phyloP scores from a whole-genome alignment of 2,113 vertebrate species.

The Ceyx margarethae region DNA sequence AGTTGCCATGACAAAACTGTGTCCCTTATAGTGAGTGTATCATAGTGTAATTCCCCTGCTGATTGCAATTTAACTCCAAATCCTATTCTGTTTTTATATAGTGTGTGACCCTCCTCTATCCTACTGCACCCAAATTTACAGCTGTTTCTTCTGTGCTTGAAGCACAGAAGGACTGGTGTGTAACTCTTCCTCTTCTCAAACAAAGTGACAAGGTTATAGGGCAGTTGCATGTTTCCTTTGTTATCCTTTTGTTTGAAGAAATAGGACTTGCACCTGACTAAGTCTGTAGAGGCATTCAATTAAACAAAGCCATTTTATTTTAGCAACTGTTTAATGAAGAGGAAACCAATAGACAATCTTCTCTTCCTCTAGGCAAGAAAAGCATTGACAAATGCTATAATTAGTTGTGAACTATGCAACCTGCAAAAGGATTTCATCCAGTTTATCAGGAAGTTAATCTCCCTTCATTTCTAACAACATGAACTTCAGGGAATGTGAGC shows the following conservation, averaged over 20 bases:
- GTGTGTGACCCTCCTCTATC: conserved; percentile 14
- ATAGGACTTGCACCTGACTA: conserved; percentile 15
- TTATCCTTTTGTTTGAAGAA: conserved; percentile 42
- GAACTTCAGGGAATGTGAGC: not conserved
- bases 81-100: not conserved
- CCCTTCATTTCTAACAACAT: not conserved
- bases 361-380: not conserved
- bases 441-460: not conserved
- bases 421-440: not conserved
- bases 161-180: not conserved
- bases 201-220: not conserved
- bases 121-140: conserved; percentile 28
- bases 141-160: conserved; percentile 50
- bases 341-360: conserved; percentile 43
- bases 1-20: not conserved
- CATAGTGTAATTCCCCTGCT: not conserved
- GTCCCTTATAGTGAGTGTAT: not conserved
- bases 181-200: conserved; percentile 26
- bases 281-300: not conserved
- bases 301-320: conserved; percentile 47
- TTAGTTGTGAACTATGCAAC: conserved; percentile 20
- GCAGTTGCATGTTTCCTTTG: conserved; percentile 31
- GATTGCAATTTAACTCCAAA: not conserved
- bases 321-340: conserved; percentile 30
- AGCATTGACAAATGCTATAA: conserved; percentile 22